phyloP scores from a whole-genome alignment of 64 coral and sea anemone species.

The Orbicella faveolata region DNA sequence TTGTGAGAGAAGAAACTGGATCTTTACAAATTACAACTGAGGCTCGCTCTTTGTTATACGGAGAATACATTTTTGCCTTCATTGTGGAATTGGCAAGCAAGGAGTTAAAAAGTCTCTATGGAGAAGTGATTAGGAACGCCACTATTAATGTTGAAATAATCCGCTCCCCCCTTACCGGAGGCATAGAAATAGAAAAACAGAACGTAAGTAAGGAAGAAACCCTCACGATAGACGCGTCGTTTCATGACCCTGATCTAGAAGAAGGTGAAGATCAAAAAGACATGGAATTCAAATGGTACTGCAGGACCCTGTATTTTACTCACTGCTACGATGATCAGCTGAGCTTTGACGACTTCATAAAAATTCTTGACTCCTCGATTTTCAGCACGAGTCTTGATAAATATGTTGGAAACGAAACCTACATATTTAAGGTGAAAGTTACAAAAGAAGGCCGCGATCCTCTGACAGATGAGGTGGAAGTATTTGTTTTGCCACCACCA shows the following conservation, averaged over 20 bases:
- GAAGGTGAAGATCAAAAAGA: neutral
- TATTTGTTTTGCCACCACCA: constrained; percentile 39
- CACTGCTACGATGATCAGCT: constrained; percentile 20
- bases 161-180: constrained; percentile 3
- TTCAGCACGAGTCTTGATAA: constrained; percentile 13
- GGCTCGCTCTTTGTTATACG: constrained; percentile 31
- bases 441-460: constrained; percentile 6
- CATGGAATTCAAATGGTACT: constrained; percentile 48
- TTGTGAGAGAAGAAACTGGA: neutral
- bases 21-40: neutral
- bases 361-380: neutral
- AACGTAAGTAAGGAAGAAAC: constrained; percentile 1
- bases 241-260: constrained; percentile 41
- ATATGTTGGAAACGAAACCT: constrained; percentile 30
- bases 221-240: constrained; percentile 27
- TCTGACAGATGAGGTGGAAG: constrained; percentile 16
- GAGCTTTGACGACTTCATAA: neutral
- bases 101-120: constrained; percentile 34
- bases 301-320: constrained; percentile 13
- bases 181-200: constrained; percentile 2
- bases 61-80: constrained; percentile 20
- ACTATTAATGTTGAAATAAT: neutral
- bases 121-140: neutral
- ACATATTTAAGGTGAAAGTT: constrained; percentile 43
- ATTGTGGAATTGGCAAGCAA: constrained; percentile 8